Conservation (phyloP, 2,113 vertebrate species). For the Ammospiza nelsoni region DNA sequence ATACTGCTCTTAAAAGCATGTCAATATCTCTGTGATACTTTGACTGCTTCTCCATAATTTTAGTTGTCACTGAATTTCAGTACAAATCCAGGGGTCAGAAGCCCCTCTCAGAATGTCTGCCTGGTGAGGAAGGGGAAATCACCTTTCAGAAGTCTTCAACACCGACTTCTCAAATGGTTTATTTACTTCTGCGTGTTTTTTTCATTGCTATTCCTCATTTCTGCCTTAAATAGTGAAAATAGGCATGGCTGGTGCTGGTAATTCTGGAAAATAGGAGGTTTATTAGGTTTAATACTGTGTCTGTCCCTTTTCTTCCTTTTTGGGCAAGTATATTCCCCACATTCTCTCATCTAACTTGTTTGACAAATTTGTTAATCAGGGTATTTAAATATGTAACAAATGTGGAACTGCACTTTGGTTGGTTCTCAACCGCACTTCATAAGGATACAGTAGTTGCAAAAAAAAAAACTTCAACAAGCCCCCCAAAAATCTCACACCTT, state of each 20-base stretch:
- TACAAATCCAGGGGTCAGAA: neutral
- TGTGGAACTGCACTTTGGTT: neutral
- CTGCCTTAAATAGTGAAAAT: neutral
- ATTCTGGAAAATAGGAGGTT: neutral
- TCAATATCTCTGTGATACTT: neutral
- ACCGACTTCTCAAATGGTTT: neutral
- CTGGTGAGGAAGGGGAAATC: neutral
- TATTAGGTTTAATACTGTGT: neutral
- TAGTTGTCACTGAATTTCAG: neutral
- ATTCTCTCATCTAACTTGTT: neutral
- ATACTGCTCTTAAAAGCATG: neutral
- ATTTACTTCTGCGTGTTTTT: neutral
- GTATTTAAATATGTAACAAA: neutral
- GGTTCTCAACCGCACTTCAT: neutral
- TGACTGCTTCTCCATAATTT: neutral
- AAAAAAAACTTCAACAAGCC: neutral
- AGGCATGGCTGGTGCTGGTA: neutral
- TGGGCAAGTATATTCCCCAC: neutral
- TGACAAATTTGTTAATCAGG: neutral
- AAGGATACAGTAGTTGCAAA: neutral
- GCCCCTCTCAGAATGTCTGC: neutral
- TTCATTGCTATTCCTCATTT: neutral
- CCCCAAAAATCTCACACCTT: fast-evolving
- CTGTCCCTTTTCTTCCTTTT: neutral
- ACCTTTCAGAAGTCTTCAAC: neutral